phyloP scores from a whole-genome alignment of 2,888 invertebrate genomes.

The Danaus chrysippus region DNA sequence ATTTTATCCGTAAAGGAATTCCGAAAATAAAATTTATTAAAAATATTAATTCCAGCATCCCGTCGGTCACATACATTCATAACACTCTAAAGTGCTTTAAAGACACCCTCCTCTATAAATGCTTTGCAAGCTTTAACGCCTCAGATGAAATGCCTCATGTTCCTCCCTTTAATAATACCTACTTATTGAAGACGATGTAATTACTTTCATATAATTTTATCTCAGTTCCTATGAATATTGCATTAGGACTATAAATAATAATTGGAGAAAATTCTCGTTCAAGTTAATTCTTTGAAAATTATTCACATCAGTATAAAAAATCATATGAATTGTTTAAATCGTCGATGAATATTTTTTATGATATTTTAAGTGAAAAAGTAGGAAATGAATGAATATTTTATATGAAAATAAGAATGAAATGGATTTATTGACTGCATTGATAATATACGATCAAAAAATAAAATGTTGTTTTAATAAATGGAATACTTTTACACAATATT shows the following conservation, averaged over 20 bases:
- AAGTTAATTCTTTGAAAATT: too few species aligned
- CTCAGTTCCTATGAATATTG: too few species aligned
- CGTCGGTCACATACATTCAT: background rate
- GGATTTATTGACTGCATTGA: too few species aligned
- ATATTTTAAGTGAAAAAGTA: background rate
- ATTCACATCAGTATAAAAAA: too few species aligned
- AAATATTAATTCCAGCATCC: background rate
- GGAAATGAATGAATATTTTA: background rate
- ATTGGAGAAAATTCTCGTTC: too few species aligned
- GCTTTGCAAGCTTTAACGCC: conserved; percentile 7
- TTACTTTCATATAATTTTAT: background rate
- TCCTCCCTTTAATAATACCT: background rate
- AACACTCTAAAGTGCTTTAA: background rate
- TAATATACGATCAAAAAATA: too few species aligned
- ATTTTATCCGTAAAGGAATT: background rate
- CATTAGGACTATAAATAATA: too few species aligned
- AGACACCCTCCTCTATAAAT: background rate
- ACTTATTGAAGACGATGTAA: background rate
- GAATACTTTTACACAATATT: too few species aligned
- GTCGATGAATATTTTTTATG: background rate
- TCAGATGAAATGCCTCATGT: conserved; percentile 2
- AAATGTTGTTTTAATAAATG: too few species aligned
- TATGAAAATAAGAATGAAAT: background rate
- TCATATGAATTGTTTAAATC: too few species aligned
- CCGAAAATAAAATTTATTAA: background rate